These are phyloP conservation scores for Sphecodes monilicornis DNA, from an alignment of 2,888 invertebrate species.

Conservation along the genomic window DNA sequence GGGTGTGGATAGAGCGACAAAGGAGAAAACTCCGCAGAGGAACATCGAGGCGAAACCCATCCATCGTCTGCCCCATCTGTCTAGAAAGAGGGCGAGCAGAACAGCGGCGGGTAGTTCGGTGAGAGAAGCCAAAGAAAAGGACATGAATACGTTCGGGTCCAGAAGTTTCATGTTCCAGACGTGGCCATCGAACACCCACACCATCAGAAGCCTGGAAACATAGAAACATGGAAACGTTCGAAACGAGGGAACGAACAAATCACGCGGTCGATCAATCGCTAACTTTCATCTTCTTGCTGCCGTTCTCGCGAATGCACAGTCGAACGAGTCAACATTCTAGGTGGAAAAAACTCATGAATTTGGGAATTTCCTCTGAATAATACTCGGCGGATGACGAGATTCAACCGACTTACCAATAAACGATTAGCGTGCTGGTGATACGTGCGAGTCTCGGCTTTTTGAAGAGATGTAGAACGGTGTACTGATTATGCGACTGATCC, in stretches of 20 bases:
- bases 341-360: too few species aligned
- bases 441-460: constrained; percentile 90
- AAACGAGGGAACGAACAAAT: constrained; percentile 1
- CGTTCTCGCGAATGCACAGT: neutral
- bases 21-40: constrained; percentile 91
- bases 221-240: too few species aligned
- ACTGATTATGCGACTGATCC: constrained; percentile 88
- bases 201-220: constrained; percentile 89
- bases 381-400: neutral
- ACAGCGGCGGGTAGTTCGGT: constrained; percentile 95
- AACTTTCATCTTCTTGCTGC: neutral
- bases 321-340: too few species aligned
- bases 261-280: neutral
- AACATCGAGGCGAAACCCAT: constrained; percentile 93
- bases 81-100: constrained; percentile 90
- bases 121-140: constrained; percentile 93
- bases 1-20: constrained; percentile 91
- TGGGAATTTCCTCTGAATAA: neutral
- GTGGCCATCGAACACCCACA: constrained; percentile 94
- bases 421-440: constrained; percentile 91
- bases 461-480: constrained; percentile 93
- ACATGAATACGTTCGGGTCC: constrained; percentile 92
- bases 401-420: constrained; percentile 88
- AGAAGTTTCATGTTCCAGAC: constrained; percentile 94
- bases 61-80: constrained; percentile 94